Percentiles rank a stretch among this genome's conserved stretches.
Conservation (phyloP, 2,113 vertebrate genomes). For the Xenopus tropicalis region UCB_Xtro_10.0 CM004443.2:125470501-125471000, state of each 20-base stretch:
- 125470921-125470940: slow-evolving; percentile 35
- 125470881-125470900: slow-evolving; percentile 48
- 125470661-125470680: too few relatives aligned
- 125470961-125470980: slow-evolving; percentile 20
- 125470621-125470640: too few relatives aligned
- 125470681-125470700: too few relatives aligned
- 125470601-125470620: too few relatives aligned
- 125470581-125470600: too few relatives aligned
- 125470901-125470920: slow-evolving; percentile 31
- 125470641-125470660: too few relatives aligned
- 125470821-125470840: not conserved
- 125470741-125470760: slow-evolving; percentile 19
- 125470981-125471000: slow-evolving; percentile 2
- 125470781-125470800: slow-evolving; percentile 10
- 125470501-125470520: too few relatives aligned
- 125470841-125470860: not conserved
- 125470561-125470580: slow-evolving; percentile 11
- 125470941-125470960: slow-evolving; percentile 29
- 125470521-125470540: too few relatives aligned
- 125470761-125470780: slow-evolving; percentile 33
- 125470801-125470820: slow-evolving; percentile 33
- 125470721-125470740: slow-evolving; percentile 12
- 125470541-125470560: not conserved
- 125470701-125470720: too few relatives aligned
- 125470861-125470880: slow-evolving; percentile 37